Evolutionary conservation across 2,113 vertebrate genomes (phyloP).

Genomic region (Perca flavescens): DNA sequence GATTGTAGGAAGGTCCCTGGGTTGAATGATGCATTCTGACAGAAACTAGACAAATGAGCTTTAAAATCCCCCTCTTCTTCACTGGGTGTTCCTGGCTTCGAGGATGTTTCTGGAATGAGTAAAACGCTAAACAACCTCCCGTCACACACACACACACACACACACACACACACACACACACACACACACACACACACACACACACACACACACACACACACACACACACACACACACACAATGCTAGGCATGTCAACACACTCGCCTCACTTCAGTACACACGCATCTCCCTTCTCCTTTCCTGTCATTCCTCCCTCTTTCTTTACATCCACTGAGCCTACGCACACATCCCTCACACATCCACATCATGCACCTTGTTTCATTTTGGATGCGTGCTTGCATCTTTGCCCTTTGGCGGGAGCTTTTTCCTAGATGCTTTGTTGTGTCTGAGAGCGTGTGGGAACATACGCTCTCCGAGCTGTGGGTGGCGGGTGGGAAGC

Average conservation of each 20-base stretch:
- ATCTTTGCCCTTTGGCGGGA: slow-evolving; percentile 70
- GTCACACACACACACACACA: not conserved
- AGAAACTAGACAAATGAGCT: slow-evolving; percentile 59
- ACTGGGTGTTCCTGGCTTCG: not conserved
- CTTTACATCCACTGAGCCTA: slow-evolving; percentile 20
- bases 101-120: slow-evolving; percentile 29
- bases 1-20: slow-evolving; percentile 36
- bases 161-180: no score
- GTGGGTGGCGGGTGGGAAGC: slow-evolving; percentile 78
- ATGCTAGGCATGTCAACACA: not conserved
- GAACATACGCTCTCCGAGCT: slow-evolving; percentile 71
- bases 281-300: slow-evolving; percentile 17
- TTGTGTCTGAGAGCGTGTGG: slow-evolving; percentile 80
- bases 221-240: not conserved
- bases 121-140: slow-evolving; percentile 24
- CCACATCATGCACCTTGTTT: slow-evolving; percentile 50
- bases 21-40: slow-evolving; percentile 54
- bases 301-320: slow-evolving; percentile 1
- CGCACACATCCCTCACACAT: slow-evolving; percentile 37
- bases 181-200: not conserved
- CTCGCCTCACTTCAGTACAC: slow-evolving; percentile 5
- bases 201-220: not conserved
- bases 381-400: slow-evolving; percentile 44
- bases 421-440: slow-evolving; percentile 74
- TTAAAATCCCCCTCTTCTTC: slow-evolving; percentile 14